These are phyloP conservation scores for Parasteatoda tepidariorum DNA, from an alignment of 1,140 invertebrate genomes.

Conservation along the genomic window DNA sequence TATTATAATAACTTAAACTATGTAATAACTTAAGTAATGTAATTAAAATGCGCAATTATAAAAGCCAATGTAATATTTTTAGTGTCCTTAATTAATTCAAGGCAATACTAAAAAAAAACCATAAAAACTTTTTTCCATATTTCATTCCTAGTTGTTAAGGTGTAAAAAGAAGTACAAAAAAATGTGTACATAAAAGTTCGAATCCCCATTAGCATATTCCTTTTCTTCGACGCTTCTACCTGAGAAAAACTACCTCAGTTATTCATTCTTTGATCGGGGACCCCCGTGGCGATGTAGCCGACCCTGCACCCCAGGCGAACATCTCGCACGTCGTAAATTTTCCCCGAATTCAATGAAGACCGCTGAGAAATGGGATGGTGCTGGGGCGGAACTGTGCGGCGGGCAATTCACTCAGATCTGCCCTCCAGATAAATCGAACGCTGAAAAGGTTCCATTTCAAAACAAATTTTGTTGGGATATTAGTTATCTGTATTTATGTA, in stretches of 20 bases:
- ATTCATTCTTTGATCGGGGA: not conserved
- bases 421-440: not conserved
- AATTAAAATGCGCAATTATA: not conserved
- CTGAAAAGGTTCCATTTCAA: not conserved
- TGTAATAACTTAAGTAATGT: not conserved
- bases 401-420: not conserved
- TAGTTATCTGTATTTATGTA: too few relatives aligned
- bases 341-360: conserved; percentile 20
- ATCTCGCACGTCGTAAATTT: conserved; percentile 41
- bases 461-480: not conserved
- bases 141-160: too few relatives aligned
- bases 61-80: not conserved
- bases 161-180: too few relatives aligned
- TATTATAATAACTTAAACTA: not conserved
- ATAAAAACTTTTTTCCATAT: too few relatives aligned
- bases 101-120: too few relatives aligned
- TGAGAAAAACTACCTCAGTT: not conserved
- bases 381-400: not conserved
- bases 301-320: not conserved
- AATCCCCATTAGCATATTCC: too few relatives aligned
- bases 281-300: conserved; percentile 5
- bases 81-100: too few relatives aligned
- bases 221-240: not conserved
- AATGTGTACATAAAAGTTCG: too few relatives aligned
- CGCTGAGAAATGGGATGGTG: not conserved